phyloP scores from a whole-genome alignment of 2,797 vertebrate species.

The Gymnoscopelus microlampas region DNA sequence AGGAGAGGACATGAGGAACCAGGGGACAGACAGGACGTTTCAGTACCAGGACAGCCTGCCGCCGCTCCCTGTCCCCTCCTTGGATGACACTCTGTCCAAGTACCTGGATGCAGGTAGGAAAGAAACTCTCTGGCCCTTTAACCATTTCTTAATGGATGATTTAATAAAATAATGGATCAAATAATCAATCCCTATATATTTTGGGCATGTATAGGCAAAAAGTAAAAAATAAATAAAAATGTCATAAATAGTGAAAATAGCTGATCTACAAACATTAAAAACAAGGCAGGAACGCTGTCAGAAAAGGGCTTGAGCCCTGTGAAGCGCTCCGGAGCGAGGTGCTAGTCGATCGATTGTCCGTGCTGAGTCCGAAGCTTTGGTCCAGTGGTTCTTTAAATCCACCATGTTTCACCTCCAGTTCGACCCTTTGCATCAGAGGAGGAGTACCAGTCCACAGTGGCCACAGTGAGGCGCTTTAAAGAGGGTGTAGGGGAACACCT shows the following conservation, averaged over 20 bases:
- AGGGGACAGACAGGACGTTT: constrained; percentile 89
- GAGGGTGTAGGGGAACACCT: constrained; percentile 87
- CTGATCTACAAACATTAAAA: too few species aligned
- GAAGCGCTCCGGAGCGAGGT: too few species aligned
- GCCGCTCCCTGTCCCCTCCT: constrained; percentile 88
- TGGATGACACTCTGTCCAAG: constrained; percentile 89
- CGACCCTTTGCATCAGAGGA: constrained; percentile 89
- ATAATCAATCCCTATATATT: too few species aligned
- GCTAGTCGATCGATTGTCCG: too few species aligned
- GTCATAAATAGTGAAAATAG: too few species aligned
- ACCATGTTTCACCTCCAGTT: constrained; percentile 76
- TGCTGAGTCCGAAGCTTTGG: too few species aligned
- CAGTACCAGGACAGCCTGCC: constrained; percentile 91
- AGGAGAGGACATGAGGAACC: constrained; percentile 84
- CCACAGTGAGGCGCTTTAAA: constrained; percentile 87
- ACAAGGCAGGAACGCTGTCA: too few species aligned
- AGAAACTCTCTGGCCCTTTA: constrained; percentile 8
- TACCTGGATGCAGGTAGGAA: constrained; percentile 91
- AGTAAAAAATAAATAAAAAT: too few species aligned
- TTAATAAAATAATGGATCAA: too few species aligned
- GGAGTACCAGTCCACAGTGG: constrained; percentile 85
- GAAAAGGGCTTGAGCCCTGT: too few species aligned
- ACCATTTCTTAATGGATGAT: not conserved
- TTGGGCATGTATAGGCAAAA: too few species aligned
- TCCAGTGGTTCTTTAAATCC: too few species aligned